Base-by-base conservation (phyloP, 2,113 vertebrate species). In the Sardina pilchardus region DNA sequence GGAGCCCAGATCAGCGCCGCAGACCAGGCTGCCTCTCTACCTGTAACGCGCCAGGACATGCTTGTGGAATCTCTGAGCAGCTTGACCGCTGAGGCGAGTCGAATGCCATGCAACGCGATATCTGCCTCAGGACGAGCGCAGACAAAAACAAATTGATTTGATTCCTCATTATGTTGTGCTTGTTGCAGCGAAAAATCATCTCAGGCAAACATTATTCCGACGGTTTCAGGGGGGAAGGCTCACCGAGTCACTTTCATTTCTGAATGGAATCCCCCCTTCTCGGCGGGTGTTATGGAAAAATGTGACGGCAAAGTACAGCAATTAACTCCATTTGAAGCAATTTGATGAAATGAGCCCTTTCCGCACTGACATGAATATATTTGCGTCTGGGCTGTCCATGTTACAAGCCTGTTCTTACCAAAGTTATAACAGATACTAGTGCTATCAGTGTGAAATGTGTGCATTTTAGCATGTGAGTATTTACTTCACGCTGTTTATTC, bases 11-110 rank as follows among this genome's bases (percentile, higher is more conserved):
- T 78, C 30, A 78, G 36, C 19, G 3, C 12, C 12, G 26, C 30
- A 17, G 30, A 59, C 21, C 4, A 59, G 19, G 53, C 53, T 24
- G 21, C 19, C 19, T 59, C 19, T 59, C 19, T 24, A 6, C 53
- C 19, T 4, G 19, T 59, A 59, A 78, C 12, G 26, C 71, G n/a
- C 83, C 59, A 80, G 84, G 43, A 83, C 26, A 83, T 44, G 53
- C 71, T 71, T 36, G 50, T 26, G 30, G 81, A 85, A 85, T 53
- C 3, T 84, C 34, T 87, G 86, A 81, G 81, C 67, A 56, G 48
- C 81, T 78, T 78, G 71, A 78, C 71, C 30, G 12, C 71, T 56
- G 81, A 59, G 71, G 85, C 84, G 71, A 82, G 67, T 82, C 34
- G 81, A 45, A 45, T 16, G 63, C 63, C 34, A 39, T 17, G n/a